These are phyloP conservation scores for Odontocolon sp. DNA, from an alignment of 2,888 invertebrate species.

Conservation along the genomic window DNA sequence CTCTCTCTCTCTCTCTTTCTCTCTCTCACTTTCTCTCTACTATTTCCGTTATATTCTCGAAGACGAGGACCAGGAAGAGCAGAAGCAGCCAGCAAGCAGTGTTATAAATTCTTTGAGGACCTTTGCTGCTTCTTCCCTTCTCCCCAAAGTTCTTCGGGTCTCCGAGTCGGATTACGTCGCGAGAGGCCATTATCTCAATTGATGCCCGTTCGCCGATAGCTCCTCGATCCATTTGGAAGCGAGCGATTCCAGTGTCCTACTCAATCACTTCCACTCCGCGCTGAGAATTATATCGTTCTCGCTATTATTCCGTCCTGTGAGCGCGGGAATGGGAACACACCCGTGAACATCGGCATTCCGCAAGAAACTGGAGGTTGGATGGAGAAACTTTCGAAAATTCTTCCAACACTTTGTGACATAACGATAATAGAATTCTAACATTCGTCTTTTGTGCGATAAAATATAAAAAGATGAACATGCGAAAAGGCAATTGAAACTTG, in stretches of 20 bases:
- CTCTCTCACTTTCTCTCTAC: neutral
- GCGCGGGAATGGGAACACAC: neutral
- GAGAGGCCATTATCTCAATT: slow-evolving; percentile 68
- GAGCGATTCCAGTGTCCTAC: slow-evolving; percentile 44
- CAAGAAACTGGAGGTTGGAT: neutral
- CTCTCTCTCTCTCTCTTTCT: slow-evolving; percentile 5
- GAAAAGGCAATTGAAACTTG: too few species aligned
- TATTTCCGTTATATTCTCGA: slow-evolving; percentile 43
- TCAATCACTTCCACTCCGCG: slow-evolving; percentile 3
- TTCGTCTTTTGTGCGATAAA: too few species aligned
- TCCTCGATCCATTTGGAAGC: slow-evolving; percentile 63
- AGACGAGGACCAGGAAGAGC: slow-evolving; percentile 41
- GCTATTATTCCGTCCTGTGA: neutral
- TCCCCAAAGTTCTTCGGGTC: slow-evolving; percentile 13
- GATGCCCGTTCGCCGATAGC: slow-evolving; percentile 64
- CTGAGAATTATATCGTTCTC: neutral
- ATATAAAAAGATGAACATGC: too few species aligned
- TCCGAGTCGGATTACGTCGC: slow-evolving; percentile 62
- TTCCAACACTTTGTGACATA: neutral
- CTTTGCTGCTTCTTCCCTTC: slow-evolving; percentile 39
- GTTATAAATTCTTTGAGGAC: slow-evolving; percentile 64
- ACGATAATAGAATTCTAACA: too few species aligned
- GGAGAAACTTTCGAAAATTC: neutral
- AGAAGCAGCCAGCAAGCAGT: slow-evolving; percentile 23
- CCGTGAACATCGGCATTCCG: neutral